A percentile compares a stretch with the other conserved stretches of the same genome.
These are phyloP conservation scores for Nanorana parkeri DNA, from an alignment of 2,113 vertebrate genomes.

Conservation along the genomic window DNA sequence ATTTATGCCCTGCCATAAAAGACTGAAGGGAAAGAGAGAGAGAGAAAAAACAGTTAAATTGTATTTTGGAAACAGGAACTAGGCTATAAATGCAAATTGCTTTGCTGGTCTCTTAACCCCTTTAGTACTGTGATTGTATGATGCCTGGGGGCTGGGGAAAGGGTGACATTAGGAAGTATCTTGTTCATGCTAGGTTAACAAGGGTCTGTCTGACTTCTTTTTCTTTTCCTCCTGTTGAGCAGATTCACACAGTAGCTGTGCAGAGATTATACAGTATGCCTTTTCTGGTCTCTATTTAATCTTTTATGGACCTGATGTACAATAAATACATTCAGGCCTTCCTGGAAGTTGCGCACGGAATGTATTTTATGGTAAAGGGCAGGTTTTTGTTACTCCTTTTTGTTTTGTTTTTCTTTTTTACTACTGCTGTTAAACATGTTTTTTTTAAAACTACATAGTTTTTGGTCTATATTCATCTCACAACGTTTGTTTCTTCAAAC, in stretches of 20 bases:
- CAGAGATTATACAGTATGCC: conserved; percentile 15
- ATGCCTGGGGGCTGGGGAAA: conserved; percentile 74
- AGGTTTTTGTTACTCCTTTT: not conserved
- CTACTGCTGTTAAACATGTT: not conserved
- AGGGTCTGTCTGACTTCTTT: conserved; percentile 70
- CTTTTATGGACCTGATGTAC: not conserved
- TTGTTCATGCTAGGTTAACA: conserved; percentile 82
- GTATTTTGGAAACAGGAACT: conserved; percentile 88
- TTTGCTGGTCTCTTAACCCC: conserved; percentile 73
- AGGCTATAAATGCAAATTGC: conserved; percentile 88
- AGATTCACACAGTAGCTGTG: conserved; percentile 55
- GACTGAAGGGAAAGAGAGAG: conserved; percentile 57
- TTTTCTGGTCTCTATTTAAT: conserved; percentile 12
- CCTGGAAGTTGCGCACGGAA: not conserved
- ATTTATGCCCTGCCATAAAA: conserved; percentile 84
- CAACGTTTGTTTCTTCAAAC: no score
- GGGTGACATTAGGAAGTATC: conserved; percentile 74
- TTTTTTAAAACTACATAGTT: not conserved
- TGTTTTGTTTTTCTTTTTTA: not conserved
- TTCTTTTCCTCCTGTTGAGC: conserved; percentile 62
- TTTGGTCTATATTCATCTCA: no score
- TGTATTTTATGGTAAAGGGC: not conserved
- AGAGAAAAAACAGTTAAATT: conserved; percentile 76
- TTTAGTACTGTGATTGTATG: not conserved
- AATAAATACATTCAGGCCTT: conserved; percentile 7